Evolutionary conservation across 2,113 vertebrate genomes (phyloP).

Genomic region (Salvator merianae): DNA sequence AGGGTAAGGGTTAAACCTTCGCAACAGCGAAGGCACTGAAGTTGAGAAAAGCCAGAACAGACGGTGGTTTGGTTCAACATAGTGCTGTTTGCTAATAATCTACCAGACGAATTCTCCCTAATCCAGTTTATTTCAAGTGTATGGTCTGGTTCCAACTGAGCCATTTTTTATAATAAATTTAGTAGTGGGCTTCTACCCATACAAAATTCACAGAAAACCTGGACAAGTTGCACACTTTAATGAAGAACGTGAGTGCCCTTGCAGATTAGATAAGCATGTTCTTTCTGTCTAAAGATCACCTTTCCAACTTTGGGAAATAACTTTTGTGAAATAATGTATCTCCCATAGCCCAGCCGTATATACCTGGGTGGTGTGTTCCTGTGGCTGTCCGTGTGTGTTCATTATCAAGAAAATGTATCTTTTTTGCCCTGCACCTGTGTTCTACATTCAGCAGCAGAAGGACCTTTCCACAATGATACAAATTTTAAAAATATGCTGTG

Average conservation of each 20-base stretch:
- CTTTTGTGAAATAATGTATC: background rate
- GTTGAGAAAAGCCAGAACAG: background rate
- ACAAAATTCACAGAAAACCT: background rate
- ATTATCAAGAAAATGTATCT: slow-evolving; percentile 24
- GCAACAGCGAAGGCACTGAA: background rate
- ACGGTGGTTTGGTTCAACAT: background rate
- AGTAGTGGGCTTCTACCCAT: background rate
- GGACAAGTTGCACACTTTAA: background rate
- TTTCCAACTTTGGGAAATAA: background rate
- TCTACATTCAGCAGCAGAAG: slow-evolving; percentile 29
- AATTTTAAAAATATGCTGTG: slow-evolving; percentile 39
- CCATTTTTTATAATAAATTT: background rate
- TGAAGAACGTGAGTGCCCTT: background rate
- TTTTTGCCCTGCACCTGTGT: slow-evolving; percentile 39
- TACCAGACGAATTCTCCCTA: background rate
- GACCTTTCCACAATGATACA: slow-evolving; percentile 31
- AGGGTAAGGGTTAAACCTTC: background rate
- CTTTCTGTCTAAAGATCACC: background rate
- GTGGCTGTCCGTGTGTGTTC: slow-evolving; percentile 26
- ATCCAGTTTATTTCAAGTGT: background rate
- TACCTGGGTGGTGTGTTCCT: background rate
- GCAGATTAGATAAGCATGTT: background rate
- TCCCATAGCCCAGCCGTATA: slow-evolving; percentile 6
- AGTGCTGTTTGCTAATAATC: background rate
- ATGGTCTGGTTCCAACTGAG: background rate